Conservation (phyloP, 2,888 invertebrate species). For the Zhengitettix transpicula region DNA sequence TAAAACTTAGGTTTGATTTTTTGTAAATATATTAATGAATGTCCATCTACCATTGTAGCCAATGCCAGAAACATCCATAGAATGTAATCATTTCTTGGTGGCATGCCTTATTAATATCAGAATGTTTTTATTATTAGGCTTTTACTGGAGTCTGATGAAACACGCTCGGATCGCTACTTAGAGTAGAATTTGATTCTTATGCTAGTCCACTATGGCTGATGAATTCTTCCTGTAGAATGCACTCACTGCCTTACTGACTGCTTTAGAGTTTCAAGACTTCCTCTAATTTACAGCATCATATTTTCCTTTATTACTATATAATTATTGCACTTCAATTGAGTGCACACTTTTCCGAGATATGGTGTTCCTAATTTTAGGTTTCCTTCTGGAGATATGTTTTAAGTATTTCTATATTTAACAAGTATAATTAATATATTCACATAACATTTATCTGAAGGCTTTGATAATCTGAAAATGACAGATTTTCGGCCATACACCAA, state of each 20-base stretch:
- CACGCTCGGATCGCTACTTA: slow-evolving; percentile 5
- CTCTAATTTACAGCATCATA: neutral
- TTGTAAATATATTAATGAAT: slow-evolving; percentile 4
- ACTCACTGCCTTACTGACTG: slow-evolving; percentile 9
- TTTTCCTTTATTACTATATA: neutral
- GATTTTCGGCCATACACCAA: slow-evolving; percentile 13
- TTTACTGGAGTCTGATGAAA: neutral
- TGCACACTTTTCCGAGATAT: slow-evolving; percentile 1
- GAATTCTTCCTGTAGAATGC: slow-evolving; percentile 9
- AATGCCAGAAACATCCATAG: slow-evolving; percentile 14
- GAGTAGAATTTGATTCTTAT: slow-evolving; percentile 11
- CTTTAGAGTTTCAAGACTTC: slow-evolving; percentile 6
- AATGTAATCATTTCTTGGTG: slow-evolving; percentile 46
- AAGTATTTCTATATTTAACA: neutral
- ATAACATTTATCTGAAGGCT: neutral
- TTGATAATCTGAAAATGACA: neutral
- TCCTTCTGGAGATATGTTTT: neutral
- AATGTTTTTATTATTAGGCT: slow-evolving; percentile 8
- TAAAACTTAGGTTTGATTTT: slow-evolving; percentile 9
- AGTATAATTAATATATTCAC: neutral
- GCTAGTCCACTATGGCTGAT: slow-evolving; percentile 14
- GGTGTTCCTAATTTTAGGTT: neutral
- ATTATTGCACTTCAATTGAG: neutral
- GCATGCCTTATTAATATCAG: slow-evolving; percentile 33
- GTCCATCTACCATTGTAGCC: slow-evolving; percentile 16